A percentile compares a stretch with the other conserved stretches of the same genome.
Evolutionary conservation across 2,888 invertebrate species (phyloP).

Genomic region (Meiosimyza platycephala): DNA sequence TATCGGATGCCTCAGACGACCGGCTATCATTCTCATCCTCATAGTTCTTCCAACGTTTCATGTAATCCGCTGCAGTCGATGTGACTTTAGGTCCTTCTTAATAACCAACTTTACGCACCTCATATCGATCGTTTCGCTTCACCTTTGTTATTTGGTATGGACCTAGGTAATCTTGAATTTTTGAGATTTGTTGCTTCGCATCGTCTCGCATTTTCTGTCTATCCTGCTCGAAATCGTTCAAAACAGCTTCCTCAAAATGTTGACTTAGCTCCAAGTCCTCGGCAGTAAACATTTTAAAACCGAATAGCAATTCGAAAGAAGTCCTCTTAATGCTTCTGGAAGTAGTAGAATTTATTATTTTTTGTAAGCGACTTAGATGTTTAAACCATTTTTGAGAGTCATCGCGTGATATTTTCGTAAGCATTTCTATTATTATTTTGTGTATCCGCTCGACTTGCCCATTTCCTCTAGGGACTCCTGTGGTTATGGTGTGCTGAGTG

Average conservation of each 20-base stretch:
- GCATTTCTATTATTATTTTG: slow-evolving; percentile 15
- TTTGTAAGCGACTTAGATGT: background rate
- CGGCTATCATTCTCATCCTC: background rate
- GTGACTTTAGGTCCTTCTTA: slow-evolving; percentile 32
- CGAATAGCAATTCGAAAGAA: slow-evolving; percentile 18
- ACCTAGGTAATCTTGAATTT: slow-evolving; percentile 19
- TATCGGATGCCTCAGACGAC: background rate
- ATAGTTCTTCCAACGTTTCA: slow-evolving; percentile 37
- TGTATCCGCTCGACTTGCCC: too few species aligned
- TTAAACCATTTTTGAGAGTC: slow-evolving; percentile 11
- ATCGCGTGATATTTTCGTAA: background rate
- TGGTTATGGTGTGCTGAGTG: slow-evolving; percentile 26
- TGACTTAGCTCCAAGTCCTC: background rate
- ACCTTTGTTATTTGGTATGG: slow-evolving; percentile 36
- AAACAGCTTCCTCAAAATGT: background rate
- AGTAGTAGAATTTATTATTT: background rate
- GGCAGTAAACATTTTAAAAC: slow-evolving; percentile 12
- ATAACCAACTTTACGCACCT: slow-evolving; percentile 32
- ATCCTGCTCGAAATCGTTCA: slow-evolving; percentile 3
- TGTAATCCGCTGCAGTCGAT: slow-evolving; percentile 27
- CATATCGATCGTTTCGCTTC: slow-evolving; percentile 39
- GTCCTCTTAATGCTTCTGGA: background rate
- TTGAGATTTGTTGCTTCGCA: background rate
- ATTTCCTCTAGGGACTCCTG: slow-evolving; percentile 24
- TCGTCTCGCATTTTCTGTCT: slow-evolving; percentile 3